Evolutionary conservation across 2,888 invertebrate genomes (phyloP), one percentile per base, ranked within the genome.

Genomic region (Chirona hameri): DNA sequence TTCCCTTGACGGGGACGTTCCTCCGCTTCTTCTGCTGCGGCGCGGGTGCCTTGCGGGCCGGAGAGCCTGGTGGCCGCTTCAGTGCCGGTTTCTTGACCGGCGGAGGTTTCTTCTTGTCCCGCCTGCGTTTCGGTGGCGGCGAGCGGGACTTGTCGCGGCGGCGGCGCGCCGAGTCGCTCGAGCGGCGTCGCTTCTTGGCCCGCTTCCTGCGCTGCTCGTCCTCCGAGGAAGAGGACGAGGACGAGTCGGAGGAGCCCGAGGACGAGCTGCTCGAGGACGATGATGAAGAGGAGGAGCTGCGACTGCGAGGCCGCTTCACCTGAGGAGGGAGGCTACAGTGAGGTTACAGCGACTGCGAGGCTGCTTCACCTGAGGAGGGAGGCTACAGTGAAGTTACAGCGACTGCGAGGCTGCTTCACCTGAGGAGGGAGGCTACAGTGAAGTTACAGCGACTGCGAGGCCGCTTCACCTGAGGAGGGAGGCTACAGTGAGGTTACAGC

Each of bases 191-290:
- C 46, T 46, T 39, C 15, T 27, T 27, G 27, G 76, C 39, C 24
- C 76, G 76, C 76, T 24, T 39, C 46, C 31, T 27, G 24, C 76
- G 76, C 76, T 46, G 39, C 76, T 76, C 76, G 76, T 76, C 76
- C 24, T 76, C 76, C 39, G 76, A 76, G 10, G 76, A 76, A 24
- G 76, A 76, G 18, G 76, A 76, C 24, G 76, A 76, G 76, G 76
- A 76, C 76, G 76, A 76, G 76, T 76, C 76, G 39, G 76, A 76
- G 39, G 76, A 76, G 65, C 65, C 65, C 24, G 76, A 76, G 5
- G 76, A 76, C 46, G 76, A 76, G 24, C 39, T 39, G 76, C 76
- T 76, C 39, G 76, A 76, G 39, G 76, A 76, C 12, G 39, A 39
- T 18, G 39, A 39, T 5, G 76, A 76, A 1, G 76, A 76, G 24